Evolutionary conservation across 1,140 invertebrate species (phyloP), one percentile per base, ranked within the genome.

Genomic region (Episyrphus balteatus): DNA sequence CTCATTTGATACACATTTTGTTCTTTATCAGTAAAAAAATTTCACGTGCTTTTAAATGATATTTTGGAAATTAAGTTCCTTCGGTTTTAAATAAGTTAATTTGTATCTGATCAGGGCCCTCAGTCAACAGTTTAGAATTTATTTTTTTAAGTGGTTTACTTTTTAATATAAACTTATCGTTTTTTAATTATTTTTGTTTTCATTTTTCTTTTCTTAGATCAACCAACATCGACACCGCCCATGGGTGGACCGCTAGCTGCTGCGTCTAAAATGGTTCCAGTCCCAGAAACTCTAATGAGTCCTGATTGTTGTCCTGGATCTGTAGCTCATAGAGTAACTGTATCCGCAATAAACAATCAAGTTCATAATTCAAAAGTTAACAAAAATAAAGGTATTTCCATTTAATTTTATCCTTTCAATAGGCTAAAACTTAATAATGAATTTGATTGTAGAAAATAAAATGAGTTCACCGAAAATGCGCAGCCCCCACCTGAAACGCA

Each of bases 201-300:
- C n/a, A n/a, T n/a, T n/a, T n/a, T n/a, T n/a, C n/a, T n/a, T n/a
- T n/a, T n/a, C n/a, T n/a, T 37, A 48, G 33, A 43, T 19, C 32
- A 48, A 37, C 21, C 21, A 26, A 30, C 41, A 33, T 47, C 46
- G 5, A 39, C 12, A 13, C 14, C 31, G 12, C 40, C 46, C 1
- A 42, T 46, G 12, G 61, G 59, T 0, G 62, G 65, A 55, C 83
- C 84, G 3, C 59, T 90, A 42, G 82, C 84, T 59, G 84, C 85
- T 34, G 82, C 86, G 36, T 85, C 83, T 1, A 88, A 87, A 68
- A 80, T 89, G 70, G 82, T 91, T 1, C 87, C 86, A 3, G 85
- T 89, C 32, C 86, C 86, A 9, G 87, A 91, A 59, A 85, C 84
- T 1, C 68, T 88, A 0, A 87, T 88, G 81, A 88, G 84, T 66